phyloP scores from a whole-genome alignment of 2,888 invertebrate genomes.

The Drosophila peninsularis region DNA sequence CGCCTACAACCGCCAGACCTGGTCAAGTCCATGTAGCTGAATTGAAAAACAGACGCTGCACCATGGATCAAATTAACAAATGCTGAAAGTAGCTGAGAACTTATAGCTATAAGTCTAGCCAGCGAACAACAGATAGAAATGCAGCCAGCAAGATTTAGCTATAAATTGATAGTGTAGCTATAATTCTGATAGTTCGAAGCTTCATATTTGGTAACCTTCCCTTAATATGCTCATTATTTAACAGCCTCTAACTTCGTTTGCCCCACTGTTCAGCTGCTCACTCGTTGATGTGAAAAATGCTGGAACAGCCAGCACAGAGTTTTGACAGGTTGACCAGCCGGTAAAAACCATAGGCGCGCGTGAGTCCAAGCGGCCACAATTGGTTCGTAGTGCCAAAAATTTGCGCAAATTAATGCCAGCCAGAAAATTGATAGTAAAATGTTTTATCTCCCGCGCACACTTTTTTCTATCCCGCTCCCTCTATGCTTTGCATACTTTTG shows the following conservation, averaged over 20 bases:
- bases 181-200: too few relatives aligned
- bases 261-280: constrained; percentile 33
- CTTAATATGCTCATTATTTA: neutral
- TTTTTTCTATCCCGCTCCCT: neutral
- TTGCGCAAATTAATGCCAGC: constrained; percentile 66
- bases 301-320: constrained; percentile 35
- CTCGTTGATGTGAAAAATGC: constrained; percentile 41
- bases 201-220: too few relatives aligned
- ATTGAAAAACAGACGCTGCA: constrained; percentile 55
- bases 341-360: constrained; percentile 48
- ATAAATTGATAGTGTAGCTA: too few relatives aligned
- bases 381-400: constrained; percentile 69
- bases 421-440: constrained; percentile 68
- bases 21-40: constrained; percentile 51
- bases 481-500: constrained; percentile 46
- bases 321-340: constrained; percentile 59
- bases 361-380: constrained; percentile 60
- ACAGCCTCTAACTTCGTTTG: neutral
- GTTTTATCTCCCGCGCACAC: constrained; percentile 40
- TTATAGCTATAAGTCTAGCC: neutral
- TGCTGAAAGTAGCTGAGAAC: neutral
- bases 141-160: neutral
- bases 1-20: constrained; percentile 57
- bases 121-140: neutral
- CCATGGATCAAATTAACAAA: constrained; percentile 37